Conservation (phyloP, 2,888 invertebrate genomes). For the Adelphocoris suturalis region DNA sequence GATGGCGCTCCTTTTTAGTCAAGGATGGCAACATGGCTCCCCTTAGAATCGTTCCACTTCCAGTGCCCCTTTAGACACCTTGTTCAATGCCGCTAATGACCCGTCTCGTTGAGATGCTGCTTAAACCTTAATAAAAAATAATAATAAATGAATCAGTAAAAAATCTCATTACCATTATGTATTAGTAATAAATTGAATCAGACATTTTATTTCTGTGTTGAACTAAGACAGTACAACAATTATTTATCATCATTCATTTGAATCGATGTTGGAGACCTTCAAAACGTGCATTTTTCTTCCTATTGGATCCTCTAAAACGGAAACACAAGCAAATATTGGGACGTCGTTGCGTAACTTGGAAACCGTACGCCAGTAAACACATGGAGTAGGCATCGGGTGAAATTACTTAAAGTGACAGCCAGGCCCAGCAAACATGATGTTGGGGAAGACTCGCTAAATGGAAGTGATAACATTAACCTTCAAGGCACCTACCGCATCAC, state of each 20-base stretch:
- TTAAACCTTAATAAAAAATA: too few relatives aligned
- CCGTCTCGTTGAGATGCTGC: too few relatives aligned
- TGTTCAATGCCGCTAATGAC: too few relatives aligned
- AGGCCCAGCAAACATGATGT: slow-evolving; percentile 37
- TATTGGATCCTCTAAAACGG: neutral
- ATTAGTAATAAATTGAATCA: too few relatives aligned
- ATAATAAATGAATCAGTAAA: too few relatives aligned
- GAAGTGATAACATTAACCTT: slow-evolving; percentile 24
- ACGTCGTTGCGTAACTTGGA: slow-evolving; percentile 37
- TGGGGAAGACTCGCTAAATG: slow-evolving; percentile 33
- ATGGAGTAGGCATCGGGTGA: slow-evolving; percentile 26
- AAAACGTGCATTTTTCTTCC: neutral
- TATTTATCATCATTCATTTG: neutral
- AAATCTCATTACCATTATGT: too few relatives aligned
- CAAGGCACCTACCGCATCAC: slow-evolving; percentile 32
- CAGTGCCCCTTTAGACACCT: too few relatives aligned
- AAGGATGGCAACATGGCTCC: too few relatives aligned
- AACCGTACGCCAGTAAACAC: slow-evolving; percentile 35
- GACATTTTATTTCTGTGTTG: too few relatives aligned
- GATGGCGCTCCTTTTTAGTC: too few relatives aligned
- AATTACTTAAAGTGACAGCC: slow-evolving; percentile 45
- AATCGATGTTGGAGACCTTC: neutral
- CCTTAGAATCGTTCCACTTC: too few relatives aligned
- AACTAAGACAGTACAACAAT: neutral
- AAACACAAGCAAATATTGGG: slow-evolving; percentile 30